Conservation (phyloP, 1,140 invertebrate genomes). For the Notospermus geniculatus region DNA sequence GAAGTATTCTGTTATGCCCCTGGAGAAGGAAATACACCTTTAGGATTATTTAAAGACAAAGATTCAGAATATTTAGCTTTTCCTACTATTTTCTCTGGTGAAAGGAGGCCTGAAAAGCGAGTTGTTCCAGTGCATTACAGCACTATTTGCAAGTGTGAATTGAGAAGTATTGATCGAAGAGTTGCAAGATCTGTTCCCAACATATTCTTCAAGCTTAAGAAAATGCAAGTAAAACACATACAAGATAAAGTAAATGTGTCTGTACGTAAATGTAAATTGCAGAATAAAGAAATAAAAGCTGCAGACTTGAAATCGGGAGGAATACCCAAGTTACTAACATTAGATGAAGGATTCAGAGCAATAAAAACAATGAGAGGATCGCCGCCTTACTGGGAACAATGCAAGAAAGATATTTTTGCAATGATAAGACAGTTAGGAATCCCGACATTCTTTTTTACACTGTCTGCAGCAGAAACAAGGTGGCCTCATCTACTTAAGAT, state of each 20-base stretch:
- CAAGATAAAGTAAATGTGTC: conserved; percentile 21
- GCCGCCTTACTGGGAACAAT: conserved; percentile 26
- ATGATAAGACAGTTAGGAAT: conserved; percentile 27
- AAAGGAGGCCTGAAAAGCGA: conserved; percentile 18
- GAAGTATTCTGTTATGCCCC: conserved; percentile 26
- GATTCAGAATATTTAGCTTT: conserved; percentile 25
- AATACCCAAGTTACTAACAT: conserved; percentile 17
- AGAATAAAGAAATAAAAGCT: conserved; percentile 25
- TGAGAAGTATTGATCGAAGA: conserved; percentile 22
- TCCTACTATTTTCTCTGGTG: conserved; percentile 24
- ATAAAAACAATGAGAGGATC: conserved; percentile 24
- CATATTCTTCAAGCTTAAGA: conserved; percentile 29
- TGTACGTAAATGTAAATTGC: conserved; percentile 21
- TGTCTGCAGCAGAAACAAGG: conserved; percentile 29
- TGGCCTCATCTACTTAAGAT: conserved; percentile 25
- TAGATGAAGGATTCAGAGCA: conserved; percentile 28
- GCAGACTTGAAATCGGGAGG: conserved; percentile 16
- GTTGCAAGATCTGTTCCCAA: conserved; percentile 20
- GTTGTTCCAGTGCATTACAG: conserved; percentile 18
- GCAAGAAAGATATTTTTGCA: conserved; percentile 28
- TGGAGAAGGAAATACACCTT: conserved; percentile 21
- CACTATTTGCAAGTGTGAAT: conserved; percentile 25
- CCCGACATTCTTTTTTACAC: conserved; percentile 21
- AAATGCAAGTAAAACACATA: conserved; percentile 29
- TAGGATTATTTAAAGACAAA: conserved; percentile 22